Evolutionary conservation across 2,888 invertebrate genomes (phyloP), one percentile per base, ranked within the genome.

Genomic region (Vannuccia rotundouncinata): DNA sequence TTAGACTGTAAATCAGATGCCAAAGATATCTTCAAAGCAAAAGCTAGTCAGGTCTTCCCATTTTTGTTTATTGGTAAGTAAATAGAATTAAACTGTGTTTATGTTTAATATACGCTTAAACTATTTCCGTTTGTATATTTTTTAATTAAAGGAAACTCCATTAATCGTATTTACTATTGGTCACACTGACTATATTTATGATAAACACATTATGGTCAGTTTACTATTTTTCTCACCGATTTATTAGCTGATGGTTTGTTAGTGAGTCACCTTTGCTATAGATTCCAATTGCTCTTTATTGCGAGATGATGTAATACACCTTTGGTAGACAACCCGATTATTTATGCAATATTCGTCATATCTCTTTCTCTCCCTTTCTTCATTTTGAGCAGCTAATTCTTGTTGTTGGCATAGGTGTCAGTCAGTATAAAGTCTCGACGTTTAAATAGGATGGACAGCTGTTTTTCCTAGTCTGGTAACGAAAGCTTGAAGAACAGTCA

Each of bases 41-140:
- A 66, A 22, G 66, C 66, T 22, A 66, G 66, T 22, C 66, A 66
- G 22, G 66, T 66, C 22, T 22, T 66, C 2, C 66, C 66, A n/a
- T 66, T 66, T 22, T 27, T 66, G 25, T 66, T 66, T 66, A 66
- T 66, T 66, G 66, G 66, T 66, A 66, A 66, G 66, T 66, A n/a
- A n/a, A n/a, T n/a, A n/a, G n/a, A n/a, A n/a, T n/a, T n/a, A n/a
- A n/a, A n/a, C n/a, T n/a, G n/a, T n/a, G n/a, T n/a, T n/a, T n/a
- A n/a, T n/a, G n/a, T n/a, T n/a, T n/a, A n/a, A n/a, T n/a, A n/a
- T n/a, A n/a, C n/a, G n/a, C n/a, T n/a, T n/a, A n/a, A n/a, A n/a
- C n/a, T n/a, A n/a, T n/a, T n/a, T n/a, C n/a, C n/a, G n/a, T n/a
- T n/a, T n/a, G n/a, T n/a, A n/a, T n/a, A n/a, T n/a, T n/a, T n/a